phyloP scores from a whole-genome alignment of 2,113 vertebrate genomes.

The Zosterops borbonicus region DNA sequence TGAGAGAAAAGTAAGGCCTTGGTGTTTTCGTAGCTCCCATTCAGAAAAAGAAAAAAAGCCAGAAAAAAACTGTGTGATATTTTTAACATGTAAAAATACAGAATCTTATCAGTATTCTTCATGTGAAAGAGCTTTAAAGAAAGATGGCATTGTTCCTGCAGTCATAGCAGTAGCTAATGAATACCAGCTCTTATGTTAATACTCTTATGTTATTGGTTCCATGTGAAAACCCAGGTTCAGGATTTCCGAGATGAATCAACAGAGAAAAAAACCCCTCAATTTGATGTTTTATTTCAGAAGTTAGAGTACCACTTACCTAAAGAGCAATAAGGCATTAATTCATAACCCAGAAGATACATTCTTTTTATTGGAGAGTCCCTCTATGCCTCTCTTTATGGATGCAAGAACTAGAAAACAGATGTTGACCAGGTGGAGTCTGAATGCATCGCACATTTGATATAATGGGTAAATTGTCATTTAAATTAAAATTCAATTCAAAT shows the following conservation, averaged over 20 bases:
- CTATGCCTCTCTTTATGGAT: background rate
- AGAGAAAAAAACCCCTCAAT: background rate
- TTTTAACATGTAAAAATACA: background rate
- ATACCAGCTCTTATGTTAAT: background rate
- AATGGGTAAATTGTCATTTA: background rate
- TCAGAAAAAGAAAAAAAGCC: background rate
- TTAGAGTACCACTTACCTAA: background rate
- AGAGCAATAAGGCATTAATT: background rate
- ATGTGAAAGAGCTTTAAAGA: background rate
- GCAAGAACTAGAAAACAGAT: background rate
- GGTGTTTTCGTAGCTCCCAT: background rate
- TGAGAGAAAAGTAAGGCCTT: background rate
- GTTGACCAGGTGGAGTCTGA: background rate
- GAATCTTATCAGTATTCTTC: background rate
- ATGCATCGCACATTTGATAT: background rate
- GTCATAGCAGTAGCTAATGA: background rate
- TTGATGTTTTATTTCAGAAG: background rate
- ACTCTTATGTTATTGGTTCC: background rate
- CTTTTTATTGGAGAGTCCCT: background rate
- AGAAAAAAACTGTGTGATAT: background rate
- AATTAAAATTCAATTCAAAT: constrained; percentile 23
- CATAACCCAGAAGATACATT: background rate
- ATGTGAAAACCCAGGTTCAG: background rate
- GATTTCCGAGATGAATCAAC: background rate
- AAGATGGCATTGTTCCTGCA: background rate